A percentile compares a stretch with the other conserved stretches of the same genome.
These are phyloP conservation scores for Orchesella flavescens DNA, from an alignment of 2,888 invertebrate genomes.

Conservation along the genomic window DNA sequence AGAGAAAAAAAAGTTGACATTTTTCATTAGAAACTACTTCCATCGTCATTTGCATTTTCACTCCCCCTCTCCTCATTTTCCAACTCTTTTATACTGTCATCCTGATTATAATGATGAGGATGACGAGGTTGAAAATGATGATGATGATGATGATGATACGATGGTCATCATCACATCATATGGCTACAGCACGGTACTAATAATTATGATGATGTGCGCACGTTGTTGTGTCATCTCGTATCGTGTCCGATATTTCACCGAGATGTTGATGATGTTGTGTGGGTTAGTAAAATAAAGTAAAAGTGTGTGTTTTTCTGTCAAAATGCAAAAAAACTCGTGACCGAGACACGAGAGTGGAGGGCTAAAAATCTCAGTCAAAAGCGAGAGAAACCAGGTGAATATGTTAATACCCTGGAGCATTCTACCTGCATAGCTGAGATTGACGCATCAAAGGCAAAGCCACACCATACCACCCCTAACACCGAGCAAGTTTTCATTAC, in stretches of 20 bases:
- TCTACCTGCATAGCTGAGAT: not conserved
- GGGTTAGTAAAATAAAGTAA: conserved; percentile 8
- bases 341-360: not conserved
- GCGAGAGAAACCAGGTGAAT: not conserved
- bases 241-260: too few species aligned
- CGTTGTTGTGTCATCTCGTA: not conserved
- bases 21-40: not conserved
- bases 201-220: conserved; percentile 22
- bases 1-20: not conserved
- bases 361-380: too few species aligned
- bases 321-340: conserved; percentile 3
- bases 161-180: too few species aligned
- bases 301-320: not conserved
- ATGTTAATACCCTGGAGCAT: conserved; percentile 1
- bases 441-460: too few species aligned
- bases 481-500: too few species aligned
- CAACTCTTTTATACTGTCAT: conserved; percentile 7
- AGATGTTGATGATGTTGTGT: not conserved
- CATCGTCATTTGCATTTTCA: not conserved
- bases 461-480: too few species aligned
- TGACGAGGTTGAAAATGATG: not conserved
- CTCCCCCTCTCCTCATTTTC: not conserved
- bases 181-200: too few species aligned
- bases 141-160: too few species aligned
- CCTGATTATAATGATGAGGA: conserved; percentile 3